A percentile compares a stretch with the other conserved stretches of the same genome.
Evolutionary conservation across 2,113 vertebrate genomes (phyloP).

Genomic region (Ochotona curzoniae): DNA sequence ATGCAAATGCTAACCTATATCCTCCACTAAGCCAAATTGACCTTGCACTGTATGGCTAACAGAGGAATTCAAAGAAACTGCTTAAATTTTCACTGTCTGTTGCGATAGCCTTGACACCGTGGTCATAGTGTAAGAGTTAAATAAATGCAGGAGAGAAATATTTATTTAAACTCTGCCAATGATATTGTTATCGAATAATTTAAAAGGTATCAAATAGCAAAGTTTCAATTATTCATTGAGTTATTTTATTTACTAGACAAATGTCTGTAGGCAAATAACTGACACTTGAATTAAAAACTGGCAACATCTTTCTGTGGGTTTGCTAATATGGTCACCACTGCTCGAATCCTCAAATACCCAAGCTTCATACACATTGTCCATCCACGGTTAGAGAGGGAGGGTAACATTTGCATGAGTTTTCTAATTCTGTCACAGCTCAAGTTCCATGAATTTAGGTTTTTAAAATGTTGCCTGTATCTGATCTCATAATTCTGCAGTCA

Average conservation of each 20-base stretch:
- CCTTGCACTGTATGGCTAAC: neutral
- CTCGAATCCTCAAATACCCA: slow-evolving; percentile 50
- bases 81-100: neutral
- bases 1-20: slow-evolving; percentile 48
- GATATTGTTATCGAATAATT: slow-evolving; percentile 83
- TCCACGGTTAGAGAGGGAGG: neutral
- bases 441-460: neutral
- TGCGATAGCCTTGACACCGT: neutral
- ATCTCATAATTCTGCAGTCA: neutral
- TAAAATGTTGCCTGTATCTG: neutral
- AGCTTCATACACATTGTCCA: slow-evolving; percentile 29
- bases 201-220: slow-evolving; percentile 84
- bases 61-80: slow-evolving; percentile 31
- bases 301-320: slow-evolving; percentile 69
- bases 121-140: slow-evolving; percentile 71
- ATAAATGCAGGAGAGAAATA: slow-evolving; percentile 76
- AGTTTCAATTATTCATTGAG: slow-evolving; percentile 85
- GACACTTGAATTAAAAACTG: slow-evolving; percentile 79
- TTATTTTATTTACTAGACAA: slow-evolving; percentile 83
- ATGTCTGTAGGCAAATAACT: slow-evolving; percentile 84
- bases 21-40: neutral
- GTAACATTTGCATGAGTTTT: neutral
- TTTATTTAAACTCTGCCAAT: slow-evolving; percentile 82
- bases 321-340: slow-evolving; percentile 57
- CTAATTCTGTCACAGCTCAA: neutral